Conservation (phyloP, 2,113 vertebrate species). For the Mormoops blainvillei region DNA sequence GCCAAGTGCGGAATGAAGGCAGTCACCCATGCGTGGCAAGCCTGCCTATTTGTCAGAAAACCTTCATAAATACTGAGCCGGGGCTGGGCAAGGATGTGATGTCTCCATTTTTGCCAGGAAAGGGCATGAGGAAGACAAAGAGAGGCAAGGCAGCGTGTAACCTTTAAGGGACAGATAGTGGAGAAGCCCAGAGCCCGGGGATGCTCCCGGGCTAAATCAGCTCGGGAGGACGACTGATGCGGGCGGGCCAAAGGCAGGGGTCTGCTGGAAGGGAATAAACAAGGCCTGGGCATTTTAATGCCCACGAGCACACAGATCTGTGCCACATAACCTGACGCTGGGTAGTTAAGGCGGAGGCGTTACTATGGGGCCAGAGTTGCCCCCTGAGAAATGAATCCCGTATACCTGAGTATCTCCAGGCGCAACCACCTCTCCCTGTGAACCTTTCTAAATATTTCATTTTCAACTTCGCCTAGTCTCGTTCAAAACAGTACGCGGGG, state of each 20-base stretch:
- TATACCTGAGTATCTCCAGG: neutral
- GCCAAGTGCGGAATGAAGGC: conserved; percentile 96
- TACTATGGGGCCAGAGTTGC: neutral
- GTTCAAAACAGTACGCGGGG: neutral
- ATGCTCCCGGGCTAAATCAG: conserved; percentile 49
- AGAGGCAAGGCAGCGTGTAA: conserved; percentile 79
- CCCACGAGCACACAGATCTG: neutral
- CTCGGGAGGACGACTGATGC: conserved; percentile 7
- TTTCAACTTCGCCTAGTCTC: neutral
- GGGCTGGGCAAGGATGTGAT: conserved; percentile 90
- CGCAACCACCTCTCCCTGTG: neutral
- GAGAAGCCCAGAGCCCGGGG: conserved; percentile 10
- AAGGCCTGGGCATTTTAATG: neutral
- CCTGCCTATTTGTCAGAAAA: conserved; percentile 97
- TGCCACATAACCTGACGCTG: neutral
- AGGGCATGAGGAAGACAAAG: conserved; percentile 89
- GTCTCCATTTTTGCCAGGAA: conserved; percentile 96
- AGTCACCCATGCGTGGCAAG: conserved; percentile 90
- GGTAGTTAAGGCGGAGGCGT: neutral
- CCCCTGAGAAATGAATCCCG: neutral
- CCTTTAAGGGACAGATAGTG: conserved; percentile 82
- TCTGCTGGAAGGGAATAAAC: neutral
- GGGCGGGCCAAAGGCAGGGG: accelerated
- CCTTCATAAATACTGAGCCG: conserved; percentile 93
- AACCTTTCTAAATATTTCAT: neutral